Base-by-base conservation (phyloP, 2,888 invertebrate genomes). In the Amorpha juglandis region DNA sequence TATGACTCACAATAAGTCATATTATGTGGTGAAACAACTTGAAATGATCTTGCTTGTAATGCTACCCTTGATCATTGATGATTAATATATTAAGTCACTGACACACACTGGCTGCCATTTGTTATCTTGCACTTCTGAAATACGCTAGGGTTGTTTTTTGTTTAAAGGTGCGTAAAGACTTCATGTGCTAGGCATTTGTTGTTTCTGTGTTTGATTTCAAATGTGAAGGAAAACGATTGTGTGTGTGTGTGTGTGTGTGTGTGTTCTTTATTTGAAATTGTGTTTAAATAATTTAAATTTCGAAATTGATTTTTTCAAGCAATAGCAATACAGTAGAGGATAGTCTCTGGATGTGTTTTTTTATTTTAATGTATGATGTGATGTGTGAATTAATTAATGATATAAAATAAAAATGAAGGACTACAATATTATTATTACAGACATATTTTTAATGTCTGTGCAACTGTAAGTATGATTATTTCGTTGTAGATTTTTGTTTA, bases 71-170 rank as follows among this genome's bases (percentile, higher is more conserved):
- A 38, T 58, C 2, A n/a, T n/a, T n/a, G n/a, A n/a, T n/a, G 55
- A 58, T 16, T 58, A 58, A 58, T 38, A 58, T 58, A 8, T 16
- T 33, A 58, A 7, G 35, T 35, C n/a, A n/a, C 55, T 38, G 55
- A 38, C 55, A 58, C 38, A 55, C n/a, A 55, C n/a, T n/a, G n/a
- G n/a, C 38, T 35, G 4, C 35, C 55, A 58, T 38, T 58, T 42
- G 19, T 58, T 38, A 4, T 42, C 9, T 1, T 11, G 16, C 55
- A 19, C 55, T 58, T 16, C n/a, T 58, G 38, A 11, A 1, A 58
- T 16, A 58, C 38, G 38, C 16, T 42, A n/a, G n/a, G n/a, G n/a
- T n/a, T n/a, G n/a, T n/a, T n/a, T n/a, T n/a, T n/a, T n/a, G n/a
- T n/a, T n/a, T n/a, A n/a, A n/a, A n/a, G n/a, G n/a, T n/a, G n/a